Conservation (phyloP, 2,888 invertebrate genomes). For the Epirrhoe tristata region DNA sequence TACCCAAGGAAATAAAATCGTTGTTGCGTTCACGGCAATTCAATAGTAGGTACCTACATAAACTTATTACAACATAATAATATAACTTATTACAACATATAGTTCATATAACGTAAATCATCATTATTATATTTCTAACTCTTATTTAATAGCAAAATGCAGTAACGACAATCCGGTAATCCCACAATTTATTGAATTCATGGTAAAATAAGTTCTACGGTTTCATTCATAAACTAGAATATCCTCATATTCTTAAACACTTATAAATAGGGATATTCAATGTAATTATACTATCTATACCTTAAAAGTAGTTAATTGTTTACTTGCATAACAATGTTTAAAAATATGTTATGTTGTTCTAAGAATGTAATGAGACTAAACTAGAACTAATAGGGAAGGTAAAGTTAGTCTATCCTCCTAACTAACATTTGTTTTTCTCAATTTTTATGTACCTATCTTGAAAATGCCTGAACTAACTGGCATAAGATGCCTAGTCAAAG, state of each 20-base stretch:
- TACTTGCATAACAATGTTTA: not conserved
- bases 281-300: constrained; percentile 1
- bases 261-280: constrained; percentile 14
- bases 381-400: not conserved
- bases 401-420: not conserved
- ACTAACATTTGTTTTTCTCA: not conserved
- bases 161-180: not conserved
- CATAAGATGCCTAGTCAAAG: too few species aligned
- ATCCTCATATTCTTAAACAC: constrained; percentile 11
- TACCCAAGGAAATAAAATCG: too few species aligned
- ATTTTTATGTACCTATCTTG: too few species aligned
- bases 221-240: constrained; percentile 22
- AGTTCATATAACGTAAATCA: too few species aligned
- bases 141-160: not conserved
- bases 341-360: not conserved
- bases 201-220: constrained; percentile 3
- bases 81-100: too few species aligned
- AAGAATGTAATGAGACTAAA: not conserved
- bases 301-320: not conserved
- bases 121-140: too few species aligned
- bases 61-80: too few species aligned
- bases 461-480: too few species aligned
- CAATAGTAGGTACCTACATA: too few species aligned
- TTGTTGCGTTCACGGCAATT: too few species aligned
- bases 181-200: not conserved